A percentile compares a stretch with the other conserved stretches of the same genome.
These are phyloP conservation scores for Tretioscincus oriximinensis DNA, from an alignment of 2,113 vertebrate species.

Conservation along the genomic window DNA sequence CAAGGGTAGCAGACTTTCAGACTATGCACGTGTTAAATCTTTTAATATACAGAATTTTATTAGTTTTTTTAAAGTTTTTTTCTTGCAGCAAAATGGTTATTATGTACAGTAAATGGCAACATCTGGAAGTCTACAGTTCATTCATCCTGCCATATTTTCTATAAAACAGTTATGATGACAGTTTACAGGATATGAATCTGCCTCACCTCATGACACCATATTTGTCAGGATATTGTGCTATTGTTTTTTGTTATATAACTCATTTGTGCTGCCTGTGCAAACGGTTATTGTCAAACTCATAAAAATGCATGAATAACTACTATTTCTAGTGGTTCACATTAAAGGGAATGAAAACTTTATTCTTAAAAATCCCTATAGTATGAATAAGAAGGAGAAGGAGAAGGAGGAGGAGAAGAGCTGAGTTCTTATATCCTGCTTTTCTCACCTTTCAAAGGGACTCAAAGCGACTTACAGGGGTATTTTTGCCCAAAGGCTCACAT, in stretches of 20 bases:
- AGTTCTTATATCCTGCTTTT: too few species aligned
- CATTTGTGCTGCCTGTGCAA: neutral
- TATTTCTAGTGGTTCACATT: neutral
- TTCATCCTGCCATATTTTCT: fast-evolving
- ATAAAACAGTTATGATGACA: neutral
- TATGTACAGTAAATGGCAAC: neutral
- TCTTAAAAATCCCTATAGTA: neutral
- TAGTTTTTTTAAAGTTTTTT: neutral
- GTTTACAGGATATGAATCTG: neutral
- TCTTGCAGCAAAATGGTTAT: neutral
- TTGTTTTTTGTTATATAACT: neutral
- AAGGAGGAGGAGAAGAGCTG: too few species aligned
- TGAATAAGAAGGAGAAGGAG: too few species aligned
- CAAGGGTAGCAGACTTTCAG: too few species aligned
- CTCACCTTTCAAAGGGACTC: too few species aligned
- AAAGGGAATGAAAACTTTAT: neutral
- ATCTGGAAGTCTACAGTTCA: fast-evolving
- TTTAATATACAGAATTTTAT: neutral
- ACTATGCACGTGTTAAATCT: too few species aligned
- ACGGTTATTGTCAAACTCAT: neutral
- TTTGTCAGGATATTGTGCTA: neutral
- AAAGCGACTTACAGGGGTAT: too few species aligned
- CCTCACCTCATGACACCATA: neutral
- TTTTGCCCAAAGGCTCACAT: too few species aligned
- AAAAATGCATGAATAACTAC: neutral